Conservation (phyloP, 2,888 invertebrate genomes). For the Norana najaformis region DNA sequence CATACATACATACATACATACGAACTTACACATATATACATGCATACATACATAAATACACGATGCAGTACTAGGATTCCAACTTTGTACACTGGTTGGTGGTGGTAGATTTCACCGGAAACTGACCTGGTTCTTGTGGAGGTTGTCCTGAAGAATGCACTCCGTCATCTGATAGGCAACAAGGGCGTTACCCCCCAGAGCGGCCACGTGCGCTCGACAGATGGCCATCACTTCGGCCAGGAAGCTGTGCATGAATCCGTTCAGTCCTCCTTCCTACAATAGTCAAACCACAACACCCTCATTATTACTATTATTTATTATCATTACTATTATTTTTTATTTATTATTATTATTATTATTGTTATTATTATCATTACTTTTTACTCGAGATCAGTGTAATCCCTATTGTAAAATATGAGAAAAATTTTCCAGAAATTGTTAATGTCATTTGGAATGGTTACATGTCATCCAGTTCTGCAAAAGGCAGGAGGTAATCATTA, state of each 20-base stretch:
- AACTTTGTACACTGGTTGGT: neutral
- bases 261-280: slow-evolving; percentile 80
- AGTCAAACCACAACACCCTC: neutral
- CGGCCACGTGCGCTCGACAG: slow-evolving; percentile 87
- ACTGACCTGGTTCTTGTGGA: slow-evolving; percentile 90
- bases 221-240: slow-evolving; percentile 90
- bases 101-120: neutral
- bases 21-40: too few species aligned
- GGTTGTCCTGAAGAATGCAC: slow-evolving; percentile 85
- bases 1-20: neutral
- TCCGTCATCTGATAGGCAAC: slow-evolving; percentile 91
- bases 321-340: too few species aligned
- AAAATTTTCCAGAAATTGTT: too few species aligned
- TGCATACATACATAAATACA: neutral
- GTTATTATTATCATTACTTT: too few species aligned
- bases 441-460: too few species aligned
- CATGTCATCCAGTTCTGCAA: too few species aligned
- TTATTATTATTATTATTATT: too few species aligned
- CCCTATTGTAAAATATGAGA: too few species aligned
- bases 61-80: neutral
- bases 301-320: neutral
- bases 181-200: slow-evolving; percentile 91
- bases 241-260: slow-evolving; percentile 91
- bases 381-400: too few species aligned
- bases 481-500: too few species aligned